Base-by-base conservation (phyloP, 2,113 vertebrate species). In the Actenoides lindsayi region DNA sequence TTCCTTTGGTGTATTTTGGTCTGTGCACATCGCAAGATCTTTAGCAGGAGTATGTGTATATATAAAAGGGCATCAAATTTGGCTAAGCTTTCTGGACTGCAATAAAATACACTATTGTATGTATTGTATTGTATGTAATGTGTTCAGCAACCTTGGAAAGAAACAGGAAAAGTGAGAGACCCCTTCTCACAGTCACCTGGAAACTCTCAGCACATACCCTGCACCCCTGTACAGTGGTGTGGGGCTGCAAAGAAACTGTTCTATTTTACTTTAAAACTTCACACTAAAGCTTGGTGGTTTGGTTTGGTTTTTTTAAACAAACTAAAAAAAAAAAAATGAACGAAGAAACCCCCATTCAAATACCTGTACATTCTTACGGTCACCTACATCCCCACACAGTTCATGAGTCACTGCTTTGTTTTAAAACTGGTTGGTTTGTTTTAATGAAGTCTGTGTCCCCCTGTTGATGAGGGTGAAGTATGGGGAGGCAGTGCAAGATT, bases 341-440 rank as follows among this genome's bases (percentile, higher is more conserved):
- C 24, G 9, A 51, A 51, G 13, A 51, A 51, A 51, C 25, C 50
- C 24, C 50, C 24, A 51, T 23, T 46, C 8, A 46, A 85, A 19
- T 24, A 27, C 3, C 0, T 12, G 0, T 4, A 13, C 7, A 11
- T 80, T 14, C 33, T 60, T 71, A 18, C 5, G 35, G 8, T 51
- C 20, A 30, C 13, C n/a, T 41, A 4, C n/a, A 14, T 30, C 62
- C 25, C 50, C 24, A 2, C 39, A 10, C 9, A 53, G 9, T 1
- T 70, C 23, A 14, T 11, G 14, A 42, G 21, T 21, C 27, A 31
- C 21, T 71, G 21, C 21, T 67, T 35, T 70, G 28, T 33, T 79
- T 82, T 19, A 63, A 87, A 82, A 50, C 13, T 31, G 19, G 5
- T 3, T 27, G 15, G 27, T n/a, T 75, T 42, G 16, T 64, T 71